These are phyloP conservation scores for Halocaridina rubra DNA, from an alignment of 2,888 invertebrate genomes.

Conservation along the genomic window DNA sequence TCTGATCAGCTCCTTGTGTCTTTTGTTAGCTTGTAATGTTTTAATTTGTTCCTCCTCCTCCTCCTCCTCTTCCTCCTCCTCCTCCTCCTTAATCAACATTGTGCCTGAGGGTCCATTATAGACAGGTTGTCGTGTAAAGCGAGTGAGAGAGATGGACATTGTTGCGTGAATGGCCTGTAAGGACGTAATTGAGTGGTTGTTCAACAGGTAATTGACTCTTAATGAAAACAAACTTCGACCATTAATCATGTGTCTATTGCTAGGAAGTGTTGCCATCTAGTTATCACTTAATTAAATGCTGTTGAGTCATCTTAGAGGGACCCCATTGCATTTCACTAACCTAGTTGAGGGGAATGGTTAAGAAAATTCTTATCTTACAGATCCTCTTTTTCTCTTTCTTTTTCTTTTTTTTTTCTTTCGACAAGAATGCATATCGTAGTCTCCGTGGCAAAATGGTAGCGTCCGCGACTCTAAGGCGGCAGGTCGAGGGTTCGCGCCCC, in stretches of 20 bases:
- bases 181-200: constrained; percentile 26
- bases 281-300: neutral
- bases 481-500: no score
- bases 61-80: neutral
- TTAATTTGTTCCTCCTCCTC: neutral
- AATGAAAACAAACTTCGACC: constrained; percentile 24
- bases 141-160: neutral
- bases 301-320: no score
- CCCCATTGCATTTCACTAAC: no score
- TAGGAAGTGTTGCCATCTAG: constrained; percentile 21
- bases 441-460: no score
- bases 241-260: constrained; percentile 30
- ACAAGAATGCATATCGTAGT: no score
- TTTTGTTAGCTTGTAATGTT: neutral
- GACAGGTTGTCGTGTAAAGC: neutral
- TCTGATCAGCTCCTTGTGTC: neutral
- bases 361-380: no score
- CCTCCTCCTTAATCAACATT: neutral
- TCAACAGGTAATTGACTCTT: constrained; percentile 30
- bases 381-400: no score
- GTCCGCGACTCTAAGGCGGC: no score
- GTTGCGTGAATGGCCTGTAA: neutral
- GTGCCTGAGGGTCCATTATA: neutral
- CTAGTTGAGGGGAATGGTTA: no score
- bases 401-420: no score